Evolutionary conservation across 1,140 invertebrate species (phyloP), one percentile per base, ranked within the genome.

Genomic region (Eufriesea mexicana): DNA sequence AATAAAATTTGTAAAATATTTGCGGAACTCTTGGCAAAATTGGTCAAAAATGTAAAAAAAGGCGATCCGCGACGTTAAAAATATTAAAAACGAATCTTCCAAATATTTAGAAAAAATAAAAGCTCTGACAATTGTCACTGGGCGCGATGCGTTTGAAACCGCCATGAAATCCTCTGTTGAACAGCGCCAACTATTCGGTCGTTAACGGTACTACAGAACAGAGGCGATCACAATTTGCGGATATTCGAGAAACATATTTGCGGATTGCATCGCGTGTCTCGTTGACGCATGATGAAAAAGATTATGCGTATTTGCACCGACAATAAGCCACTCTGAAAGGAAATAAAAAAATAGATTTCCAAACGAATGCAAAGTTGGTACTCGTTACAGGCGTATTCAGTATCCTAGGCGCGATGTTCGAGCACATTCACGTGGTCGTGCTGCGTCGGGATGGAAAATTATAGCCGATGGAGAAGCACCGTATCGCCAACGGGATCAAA

Each of bases 361-460:
- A 25, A 45, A 28, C 20, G 47, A 49, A 54, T 20, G 35, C 45
- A 54, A 35, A 4, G 51, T 61, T 54, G 47, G 73, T 83, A 55
- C 47, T 68, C 59, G 75, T 79, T 83, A 83, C 51, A 72, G 47
- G 18, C 6, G 45, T 25, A 54, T 83, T 79, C 25, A 55, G 57
- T 79, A 76, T 72, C 76, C 54, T 47, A 12, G 25, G 16, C 35
- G 59, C 49, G 28, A 68, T 25, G 16, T 79, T 66, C 57, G 55
- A 66, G 61, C n/a, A 55, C 47, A 51, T 85, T 76, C 66, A 64
- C 67, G 12, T 61, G 35, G n/a, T 59, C 57, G 35, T 20, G 47
- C 16, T 35, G n/a, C 23, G 54, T 20, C n/a, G 49, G 55, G 23
- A 35, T 57, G 23, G n/a, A 71, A 83, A 86, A 74, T 54, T 71